Percentiles rank a stretch among this genome's conserved stretches.
Conservation (phyloP, 2,113 vertebrate genomes). For the Grantiella picta region DNA sequence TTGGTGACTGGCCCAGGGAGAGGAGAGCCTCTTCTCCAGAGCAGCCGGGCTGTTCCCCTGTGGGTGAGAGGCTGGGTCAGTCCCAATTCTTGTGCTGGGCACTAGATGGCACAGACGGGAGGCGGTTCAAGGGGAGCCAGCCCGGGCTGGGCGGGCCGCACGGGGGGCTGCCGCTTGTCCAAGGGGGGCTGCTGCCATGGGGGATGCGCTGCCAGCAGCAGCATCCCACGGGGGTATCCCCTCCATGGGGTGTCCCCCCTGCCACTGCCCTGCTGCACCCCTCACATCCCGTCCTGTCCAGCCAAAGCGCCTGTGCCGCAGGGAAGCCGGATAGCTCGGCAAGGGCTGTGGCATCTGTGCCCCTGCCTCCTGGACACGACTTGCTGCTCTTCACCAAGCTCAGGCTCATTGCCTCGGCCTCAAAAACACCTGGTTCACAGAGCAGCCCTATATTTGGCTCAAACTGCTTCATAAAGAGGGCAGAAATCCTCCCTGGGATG, state of each 20-base stretch:
- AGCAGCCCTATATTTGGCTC: neutral
- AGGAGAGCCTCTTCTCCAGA: conserved; percentile 10
- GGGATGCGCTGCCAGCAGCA: neutral
- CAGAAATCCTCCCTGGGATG: neutral
- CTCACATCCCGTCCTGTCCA: neutral
- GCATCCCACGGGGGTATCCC: neutral
- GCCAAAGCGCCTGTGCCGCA: neutral
- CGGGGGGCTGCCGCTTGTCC: neutral
- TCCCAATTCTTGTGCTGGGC: conserved; percentile 36
- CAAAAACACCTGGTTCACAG: accelerated
- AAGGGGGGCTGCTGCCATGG: neutral
- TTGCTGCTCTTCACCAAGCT: neutral
- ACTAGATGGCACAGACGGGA: conserved; percentile 56
- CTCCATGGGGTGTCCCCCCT: neutral
- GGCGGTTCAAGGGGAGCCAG: neutral
- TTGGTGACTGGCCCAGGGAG: neutral
- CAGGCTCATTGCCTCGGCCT: neutral
- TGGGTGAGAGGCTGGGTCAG: conserved; percentile 38
- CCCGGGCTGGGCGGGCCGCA: neutral
- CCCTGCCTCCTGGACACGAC: neutral
- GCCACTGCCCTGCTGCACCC: neutral
- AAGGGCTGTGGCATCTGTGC: accelerated
- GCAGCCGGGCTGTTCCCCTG: conserved; percentile 31
- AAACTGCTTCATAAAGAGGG: neutral
- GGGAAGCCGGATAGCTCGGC: neutral